These are phyloP conservation scores for Tragelaphus scriptus DNA, from an alignment of 2,113 vertebrate genomes.

Conservation along the genomic window DNA sequence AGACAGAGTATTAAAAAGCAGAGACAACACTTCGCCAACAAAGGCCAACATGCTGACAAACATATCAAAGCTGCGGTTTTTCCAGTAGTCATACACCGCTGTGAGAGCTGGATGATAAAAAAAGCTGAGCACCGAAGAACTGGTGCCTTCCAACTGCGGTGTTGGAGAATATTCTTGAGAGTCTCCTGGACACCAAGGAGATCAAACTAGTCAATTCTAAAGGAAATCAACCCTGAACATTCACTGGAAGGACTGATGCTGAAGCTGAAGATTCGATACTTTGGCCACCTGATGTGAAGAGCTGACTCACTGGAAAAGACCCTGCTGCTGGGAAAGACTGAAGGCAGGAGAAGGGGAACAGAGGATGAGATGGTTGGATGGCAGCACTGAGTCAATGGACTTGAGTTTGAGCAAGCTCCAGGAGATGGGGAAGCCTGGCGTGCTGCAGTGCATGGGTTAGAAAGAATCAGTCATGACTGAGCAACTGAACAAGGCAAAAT, in stretches of 20 bases:
- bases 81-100: background rate
- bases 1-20: background rate
- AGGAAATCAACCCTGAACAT: background rate
- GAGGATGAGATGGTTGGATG: too few species aligned
- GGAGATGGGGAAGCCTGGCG: background rate
- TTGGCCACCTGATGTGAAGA: too few species aligned
- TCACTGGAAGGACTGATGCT: background rate
- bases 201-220: background rate
- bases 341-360: too few species aligned
- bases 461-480: background rate
- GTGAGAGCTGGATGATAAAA: background rate
- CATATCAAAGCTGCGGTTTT: background rate
- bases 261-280: background rate
- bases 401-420: too few species aligned
- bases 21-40: background rate
- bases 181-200: background rate
- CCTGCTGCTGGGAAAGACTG: too few species aligned
- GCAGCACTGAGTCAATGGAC: too few species aligned
- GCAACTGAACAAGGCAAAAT: background rate
- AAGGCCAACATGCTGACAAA: background rate
- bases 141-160: background rate
- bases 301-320: too few species aligned
- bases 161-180: background rate
- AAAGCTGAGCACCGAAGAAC: background rate
- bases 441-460: background rate